phyloP scores from a whole-genome alignment of 2,888 invertebrate genomes.

The Phalangium opilio region DNA sequence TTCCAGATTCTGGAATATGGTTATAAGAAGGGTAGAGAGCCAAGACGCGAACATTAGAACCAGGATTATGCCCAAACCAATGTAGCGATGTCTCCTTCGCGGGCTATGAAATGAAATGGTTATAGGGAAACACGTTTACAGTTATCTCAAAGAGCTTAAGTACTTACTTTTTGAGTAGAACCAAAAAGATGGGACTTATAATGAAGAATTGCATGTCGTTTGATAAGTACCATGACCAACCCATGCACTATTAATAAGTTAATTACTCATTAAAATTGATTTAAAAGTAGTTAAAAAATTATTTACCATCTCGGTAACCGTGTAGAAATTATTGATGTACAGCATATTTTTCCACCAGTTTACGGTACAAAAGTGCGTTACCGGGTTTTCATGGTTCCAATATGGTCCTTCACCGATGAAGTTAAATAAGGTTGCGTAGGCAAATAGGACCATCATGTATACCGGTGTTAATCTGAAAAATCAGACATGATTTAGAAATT shows the following conservation, averaged over 20 bases:
- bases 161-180: background rate
- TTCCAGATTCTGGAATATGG: too few species aligned
- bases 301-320: background rate
- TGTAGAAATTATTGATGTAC: constrained; percentile 53
- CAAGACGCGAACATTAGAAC: too few species aligned
- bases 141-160: too few species aligned
- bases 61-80: too few species aligned
- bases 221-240: background rate
- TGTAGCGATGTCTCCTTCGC: too few species aligned
- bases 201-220: background rate
- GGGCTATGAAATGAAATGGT: too few species aligned
- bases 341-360: constrained; percentile 60
- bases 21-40: too few species aligned
- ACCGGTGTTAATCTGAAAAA: constrained; percentile 53
- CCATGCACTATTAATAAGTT: background rate
- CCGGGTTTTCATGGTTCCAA: constrained; percentile 54
- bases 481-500: too few species aligned
- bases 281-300: too few species aligned
- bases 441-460: constrained; percentile 51
- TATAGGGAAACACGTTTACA: too few species aligned
- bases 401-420: constrained; percentile 55
- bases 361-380: constrained; percentile 42
- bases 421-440: constrained; percentile 55
- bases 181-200: background rate
- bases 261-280: too few species aligned